Evolutionary conservation across 2,888 invertebrate species (phyloP), one percentile per base, ranked within the genome.

Genomic region (Tetranychus truncatus): DNA sequence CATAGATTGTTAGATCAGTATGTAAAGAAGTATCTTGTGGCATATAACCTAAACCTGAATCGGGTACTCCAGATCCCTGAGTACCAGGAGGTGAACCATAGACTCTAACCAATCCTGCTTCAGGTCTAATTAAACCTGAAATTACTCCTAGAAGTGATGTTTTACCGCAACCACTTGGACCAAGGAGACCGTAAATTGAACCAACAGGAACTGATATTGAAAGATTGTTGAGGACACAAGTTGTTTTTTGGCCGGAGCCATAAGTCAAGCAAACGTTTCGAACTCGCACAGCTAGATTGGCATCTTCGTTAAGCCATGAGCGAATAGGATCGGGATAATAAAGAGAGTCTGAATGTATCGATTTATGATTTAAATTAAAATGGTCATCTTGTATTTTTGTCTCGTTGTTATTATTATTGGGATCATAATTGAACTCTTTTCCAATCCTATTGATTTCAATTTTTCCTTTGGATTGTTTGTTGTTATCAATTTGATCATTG

Each of bases 41-140:
- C 72, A 72, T 72, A n/a, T 72, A 72, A 15, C 72, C 72, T 11
- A 76, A 71, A 15, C 74, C 76, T 15, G 65, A 34, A 1, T 75
- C 72, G 1, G 72, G 72, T 45, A 72, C 44, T 11, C 45, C 45
- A 44, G n/a, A 20, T 72, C 18, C n/a, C 34, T 45, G 11, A 3
- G 44, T 18, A 45, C 72, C 72, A 34, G 72, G 72, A 8, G 11
- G 24, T 9, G 9, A 18, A 44, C 45, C 45, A 18, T 44, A 72
- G 18, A 72, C 45, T 15, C 20, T 45, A 15, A 72, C 45, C 15
- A n/a, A 15, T 24, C 72, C 72, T 8, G 44, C 45, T 24, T 72
- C 45, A 18, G 72, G 72, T 45, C 15, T 72, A 1, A 24, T 45
- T 11, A 72, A 15, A 7, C 72, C 72, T 5, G n/a, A 45, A 8